These are phyloP conservation scores for Hypena proboscidalis DNA, from an alignment of 2,888 invertebrate genomes.

Conservation along the genomic window DNA sequence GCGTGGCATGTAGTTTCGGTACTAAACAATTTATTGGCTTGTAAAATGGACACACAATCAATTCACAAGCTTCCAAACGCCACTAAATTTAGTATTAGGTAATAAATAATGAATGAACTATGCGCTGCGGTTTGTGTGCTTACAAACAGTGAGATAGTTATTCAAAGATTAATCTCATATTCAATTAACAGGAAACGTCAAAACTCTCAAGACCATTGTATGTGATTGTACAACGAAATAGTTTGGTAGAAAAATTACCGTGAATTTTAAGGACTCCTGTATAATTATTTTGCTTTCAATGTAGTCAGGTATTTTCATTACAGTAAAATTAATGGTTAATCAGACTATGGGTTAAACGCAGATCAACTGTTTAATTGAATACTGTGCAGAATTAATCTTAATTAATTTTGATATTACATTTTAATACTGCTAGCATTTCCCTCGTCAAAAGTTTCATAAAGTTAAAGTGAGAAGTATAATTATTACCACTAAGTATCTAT, in stretches of 20 bases:
- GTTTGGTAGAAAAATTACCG: slow-evolving; percentile 30
- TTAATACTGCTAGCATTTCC: no score
- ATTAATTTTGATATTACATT: no score
- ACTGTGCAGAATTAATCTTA: no score
- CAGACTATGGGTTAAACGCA: slow-evolving; percentile 1
- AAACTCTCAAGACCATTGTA: slow-evolving; percentile 39
- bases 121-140: slow-evolving; percentile 32
- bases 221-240: slow-evolving; percentile 29
- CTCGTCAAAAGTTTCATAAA: no score
- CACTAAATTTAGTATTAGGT: slow-evolving; percentile 31
- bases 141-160: slow-evolving; percentile 34
- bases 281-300: slow-evolving; percentile 17
- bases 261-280: slow-evolving; percentile 20
- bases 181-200: slow-evolving; percentile 37
- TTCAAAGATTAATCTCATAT: slow-evolving; percentile 40
- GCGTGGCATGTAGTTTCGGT: slow-evolving; percentile 12
- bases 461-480: no score
- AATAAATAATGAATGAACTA: slow-evolving; percentile 37
- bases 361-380: background rate
- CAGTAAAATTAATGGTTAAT: slow-evolving; percentile 16
- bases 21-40: slow-evolving; percentile 25
- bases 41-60: slow-evolving; percentile 24
- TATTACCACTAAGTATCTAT: no score
- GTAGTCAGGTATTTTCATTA: slow-evolving; percentile 13
- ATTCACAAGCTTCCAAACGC: slow-evolving; percentile 21